Conservation (phyloP, 2,113 vertebrate genomes). For the Cisticola juncidis region DNA sequence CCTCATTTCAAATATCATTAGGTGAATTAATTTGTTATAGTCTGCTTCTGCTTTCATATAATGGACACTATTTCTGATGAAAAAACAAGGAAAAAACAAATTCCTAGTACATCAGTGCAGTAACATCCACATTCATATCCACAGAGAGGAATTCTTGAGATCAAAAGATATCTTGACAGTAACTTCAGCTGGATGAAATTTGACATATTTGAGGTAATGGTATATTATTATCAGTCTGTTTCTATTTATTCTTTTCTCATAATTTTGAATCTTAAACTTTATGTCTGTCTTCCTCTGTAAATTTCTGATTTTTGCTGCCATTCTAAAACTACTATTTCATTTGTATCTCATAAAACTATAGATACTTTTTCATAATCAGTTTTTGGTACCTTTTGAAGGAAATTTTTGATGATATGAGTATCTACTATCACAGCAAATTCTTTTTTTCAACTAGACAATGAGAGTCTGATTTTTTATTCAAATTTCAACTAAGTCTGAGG, state of each 20-base stretch:
- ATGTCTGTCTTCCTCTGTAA: neutral
- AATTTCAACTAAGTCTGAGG: neutral
- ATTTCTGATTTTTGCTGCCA: neutral
- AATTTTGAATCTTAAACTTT: neutral
- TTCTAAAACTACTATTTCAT: neutral
- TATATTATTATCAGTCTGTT: neutral
- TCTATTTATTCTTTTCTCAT: neutral
- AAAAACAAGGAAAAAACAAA: neutral
- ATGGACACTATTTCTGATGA: neutral
- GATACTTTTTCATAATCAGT: neutral
- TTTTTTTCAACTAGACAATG: neutral
- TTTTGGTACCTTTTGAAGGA: neutral
- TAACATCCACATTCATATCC: neutral
- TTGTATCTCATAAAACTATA: neutral
- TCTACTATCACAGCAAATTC: neutral
- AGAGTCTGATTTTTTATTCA: neutral
- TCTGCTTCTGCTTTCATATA: neutral
- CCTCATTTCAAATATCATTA: neutral
- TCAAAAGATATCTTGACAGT: neutral
- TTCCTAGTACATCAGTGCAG: neutral
- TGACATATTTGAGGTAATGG: neutral
- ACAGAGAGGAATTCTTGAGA: neutral
- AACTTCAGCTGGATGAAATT: neutral
- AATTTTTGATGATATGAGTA: neutral
- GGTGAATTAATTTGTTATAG: neutral